These are phyloP conservation scores for Ceyx melanurus DNA, from an alignment of 2,113 vertebrate genomes.

Conservation along the genomic window DNA sequence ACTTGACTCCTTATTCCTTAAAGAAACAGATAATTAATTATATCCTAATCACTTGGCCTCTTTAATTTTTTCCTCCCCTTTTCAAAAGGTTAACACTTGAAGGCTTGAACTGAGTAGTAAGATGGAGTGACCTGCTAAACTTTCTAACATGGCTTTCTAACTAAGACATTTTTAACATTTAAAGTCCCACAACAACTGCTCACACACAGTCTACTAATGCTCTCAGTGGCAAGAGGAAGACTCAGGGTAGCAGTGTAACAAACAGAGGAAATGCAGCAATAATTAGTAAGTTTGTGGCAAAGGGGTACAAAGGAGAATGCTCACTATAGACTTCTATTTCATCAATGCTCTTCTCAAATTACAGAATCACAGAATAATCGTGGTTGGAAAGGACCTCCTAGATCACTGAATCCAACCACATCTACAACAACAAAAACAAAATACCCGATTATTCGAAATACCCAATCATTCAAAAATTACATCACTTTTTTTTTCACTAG, in stretches of 20 bases:
- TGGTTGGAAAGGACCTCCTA: no score
- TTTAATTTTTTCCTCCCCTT: constrained; percentile 61
- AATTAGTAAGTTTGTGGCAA: not conserved
- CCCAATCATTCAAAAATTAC: not conserved
- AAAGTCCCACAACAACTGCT: constrained; percentile 9
- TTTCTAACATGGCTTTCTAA: constrained; percentile 54
- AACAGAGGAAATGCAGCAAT: not conserved
- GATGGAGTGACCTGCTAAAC: constrained; percentile 62
- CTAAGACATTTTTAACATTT: constrained; percentile 53
- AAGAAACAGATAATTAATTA: constrained; percentile 87
- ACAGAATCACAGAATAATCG: not conserved
- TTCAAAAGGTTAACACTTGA: constrained; percentile 87
- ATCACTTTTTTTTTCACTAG: not conserved
- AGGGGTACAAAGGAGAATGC: not conserved
- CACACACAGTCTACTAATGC: not conserved
- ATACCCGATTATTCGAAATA: no score
- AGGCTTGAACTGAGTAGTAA: constrained; percentile 75
- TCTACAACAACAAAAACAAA: no score
- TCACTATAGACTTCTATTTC: not conserved
- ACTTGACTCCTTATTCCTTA: constrained; percentile 72
- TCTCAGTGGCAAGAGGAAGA: not conserved
- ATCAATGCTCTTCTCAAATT: not conserved
- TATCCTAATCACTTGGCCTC: constrained; percentile 78
- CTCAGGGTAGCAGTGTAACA: not conserved
- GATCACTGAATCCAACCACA: no score